A percentile compares a stretch with the other conserved stretches of the same genome.
Evolutionary conservation across 2,113 vertebrate species (phyloP).

Genomic region (Oxyruncus cristatus): DNA sequence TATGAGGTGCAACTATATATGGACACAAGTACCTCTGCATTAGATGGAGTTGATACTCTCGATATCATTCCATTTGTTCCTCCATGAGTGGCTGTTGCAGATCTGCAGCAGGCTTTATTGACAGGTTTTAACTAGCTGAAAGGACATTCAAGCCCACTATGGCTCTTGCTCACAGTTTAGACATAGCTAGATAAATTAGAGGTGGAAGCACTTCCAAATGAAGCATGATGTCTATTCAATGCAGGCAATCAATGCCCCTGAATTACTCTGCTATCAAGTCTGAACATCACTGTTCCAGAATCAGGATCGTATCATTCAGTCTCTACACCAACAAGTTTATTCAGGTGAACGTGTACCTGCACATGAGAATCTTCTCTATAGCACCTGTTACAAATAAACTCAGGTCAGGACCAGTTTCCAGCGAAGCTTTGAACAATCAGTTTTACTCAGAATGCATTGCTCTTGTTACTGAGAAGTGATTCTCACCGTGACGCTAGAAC

Average conservation of each 20-base stretch:
- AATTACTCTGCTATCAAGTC: not conserved
- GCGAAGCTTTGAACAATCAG: not conserved
- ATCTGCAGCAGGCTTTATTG: not conserved
- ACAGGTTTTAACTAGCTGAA: not conserved
- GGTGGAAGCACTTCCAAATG: not conserved
- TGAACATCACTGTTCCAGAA: not conserved
- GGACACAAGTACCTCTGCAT: not conserved
- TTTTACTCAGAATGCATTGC: not conserved
- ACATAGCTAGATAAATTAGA: not conserved
- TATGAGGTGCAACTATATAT: not conserved
- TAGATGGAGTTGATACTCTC: not conserved
- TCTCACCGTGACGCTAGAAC: not conserved
- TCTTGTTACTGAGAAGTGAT: not conserved
- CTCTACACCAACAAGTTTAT: not conserved
- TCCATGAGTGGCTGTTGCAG: not conserved
- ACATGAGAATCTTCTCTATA: not conserved
- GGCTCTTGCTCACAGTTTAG: not conserved
- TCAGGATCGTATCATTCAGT: not conserved
- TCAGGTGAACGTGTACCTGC: accelerated
- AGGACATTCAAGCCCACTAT: not conserved
- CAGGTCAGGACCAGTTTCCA: not conserved
- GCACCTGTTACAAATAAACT: not conserved
- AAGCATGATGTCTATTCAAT: not conserved
- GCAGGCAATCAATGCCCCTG: not conserved
- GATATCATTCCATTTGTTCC: not conserved